A percentile compares a stretch with the other conserved stretches of the same genome.
phyloP scores from a whole-genome alignment of 2,113 vertebrate species.

The Aegithalos caudatus region DNA sequence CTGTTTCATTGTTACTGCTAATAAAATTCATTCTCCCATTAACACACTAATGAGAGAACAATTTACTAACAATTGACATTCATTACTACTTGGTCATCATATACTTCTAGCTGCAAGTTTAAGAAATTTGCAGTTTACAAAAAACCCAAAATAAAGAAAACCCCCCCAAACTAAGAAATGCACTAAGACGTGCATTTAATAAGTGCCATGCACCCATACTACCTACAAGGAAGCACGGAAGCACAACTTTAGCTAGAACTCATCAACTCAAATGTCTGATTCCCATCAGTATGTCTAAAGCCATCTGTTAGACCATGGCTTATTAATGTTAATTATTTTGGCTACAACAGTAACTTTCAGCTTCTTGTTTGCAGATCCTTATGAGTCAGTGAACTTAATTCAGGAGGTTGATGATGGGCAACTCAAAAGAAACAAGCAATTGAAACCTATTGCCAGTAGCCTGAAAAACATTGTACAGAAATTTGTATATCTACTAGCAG shows the following conservation, averaged over 20 bases:
- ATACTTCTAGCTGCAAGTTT: neutral
- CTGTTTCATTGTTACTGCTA: neutral
- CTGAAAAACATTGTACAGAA: neutral
- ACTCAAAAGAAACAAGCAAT: neutral
- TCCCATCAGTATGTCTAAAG: slow-evolving; percentile 17
- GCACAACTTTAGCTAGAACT: slow-evolving; percentile 8
- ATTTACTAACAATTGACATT: neutral
- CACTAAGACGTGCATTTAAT: neutral
- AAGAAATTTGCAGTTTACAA: neutral
- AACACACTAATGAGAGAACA: no score
- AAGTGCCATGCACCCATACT: neutral
- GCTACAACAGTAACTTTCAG: neutral
- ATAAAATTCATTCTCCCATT: neutral
- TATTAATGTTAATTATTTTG: slow-evolving; percentile 51
- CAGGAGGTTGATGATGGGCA: neutral
- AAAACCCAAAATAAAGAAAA: neutral
- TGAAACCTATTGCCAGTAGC: neutral
- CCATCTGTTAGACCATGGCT: neutral
- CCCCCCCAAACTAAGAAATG: neutral
- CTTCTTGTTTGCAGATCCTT: neutral
- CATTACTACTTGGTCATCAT: neutral
- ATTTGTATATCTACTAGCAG: neutral
- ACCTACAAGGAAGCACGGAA: slow-evolving; percentile 10
- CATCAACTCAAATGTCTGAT: slow-evolving; percentile 36
- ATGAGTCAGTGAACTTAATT: neutral